phyloP scores from a whole-genome alignment of 2,888 invertebrate genomes.

The Selenia dentaria region DNA sequence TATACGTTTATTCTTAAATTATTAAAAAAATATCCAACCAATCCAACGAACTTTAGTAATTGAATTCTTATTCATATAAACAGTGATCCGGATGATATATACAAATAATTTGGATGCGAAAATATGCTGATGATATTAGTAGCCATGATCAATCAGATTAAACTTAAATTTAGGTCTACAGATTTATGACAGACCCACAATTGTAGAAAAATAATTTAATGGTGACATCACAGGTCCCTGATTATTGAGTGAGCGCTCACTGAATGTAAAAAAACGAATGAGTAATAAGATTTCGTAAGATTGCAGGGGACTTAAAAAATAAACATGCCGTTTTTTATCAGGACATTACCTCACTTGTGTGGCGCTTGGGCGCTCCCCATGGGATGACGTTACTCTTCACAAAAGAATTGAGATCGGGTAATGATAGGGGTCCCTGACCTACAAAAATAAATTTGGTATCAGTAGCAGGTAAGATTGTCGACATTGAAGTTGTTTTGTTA shows the following conservation, averaged over 20 bases:
- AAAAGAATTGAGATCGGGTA: conserved; percentile 48
- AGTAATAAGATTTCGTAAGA: conserved; percentile 52
- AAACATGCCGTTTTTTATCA: conserved; percentile 53
- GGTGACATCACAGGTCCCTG: conserved; percentile 37
- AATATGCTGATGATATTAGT: no score
- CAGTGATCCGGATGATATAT: no score
- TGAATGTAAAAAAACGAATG: conserved; percentile 46
- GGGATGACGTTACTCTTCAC: conserved; percentile 53
- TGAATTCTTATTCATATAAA: no score
- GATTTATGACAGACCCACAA: conserved; percentile 33
- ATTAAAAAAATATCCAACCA: no score
- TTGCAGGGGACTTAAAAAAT: conserved; percentile 46
- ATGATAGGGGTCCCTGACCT: conserved; percentile 48
- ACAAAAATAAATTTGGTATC: conserved; percentile 58
- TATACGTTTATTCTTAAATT: no score
- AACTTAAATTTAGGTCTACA: no score
- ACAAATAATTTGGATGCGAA: no score
- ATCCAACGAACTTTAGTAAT: no score
- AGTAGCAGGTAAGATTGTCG: conserved; percentile 43
- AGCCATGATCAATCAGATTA: no score
- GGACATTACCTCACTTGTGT: conserved; percentile 63
- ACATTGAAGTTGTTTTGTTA: conserved; percentile 23
- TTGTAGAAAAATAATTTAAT: conserved; percentile 24
- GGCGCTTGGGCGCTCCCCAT: conserved; percentile 45
- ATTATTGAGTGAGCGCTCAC: conserved; percentile 35